These are phyloP conservation scores for Okapia johnstoni DNA, from an alignment of 2,113 vertebrate species.

Conservation along the genomic window DNA sequence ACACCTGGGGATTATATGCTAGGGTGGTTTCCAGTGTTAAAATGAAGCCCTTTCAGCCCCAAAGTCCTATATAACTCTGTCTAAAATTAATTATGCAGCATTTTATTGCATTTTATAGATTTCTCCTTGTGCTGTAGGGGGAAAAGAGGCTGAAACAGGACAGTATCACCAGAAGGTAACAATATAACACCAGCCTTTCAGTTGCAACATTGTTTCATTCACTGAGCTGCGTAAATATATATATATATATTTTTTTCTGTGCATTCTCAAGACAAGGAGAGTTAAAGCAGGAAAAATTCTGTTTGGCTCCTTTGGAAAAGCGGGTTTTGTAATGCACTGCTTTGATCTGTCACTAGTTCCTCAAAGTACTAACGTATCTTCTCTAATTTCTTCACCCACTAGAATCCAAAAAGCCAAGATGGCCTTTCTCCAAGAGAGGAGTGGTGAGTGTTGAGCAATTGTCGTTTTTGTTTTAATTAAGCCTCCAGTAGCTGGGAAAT, in stretches of 20 bases:
- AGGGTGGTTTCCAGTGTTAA: neutral
- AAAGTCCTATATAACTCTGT: neutral
- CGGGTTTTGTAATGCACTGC: neutral
- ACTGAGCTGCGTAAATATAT: neutral
- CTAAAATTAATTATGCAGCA: neutral
- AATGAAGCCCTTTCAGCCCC: neutral
- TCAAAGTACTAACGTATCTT: neutral
- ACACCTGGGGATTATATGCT: neutral
- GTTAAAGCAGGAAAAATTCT: neutral
- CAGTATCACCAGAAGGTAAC: neutral
- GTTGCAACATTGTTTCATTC: neutral
- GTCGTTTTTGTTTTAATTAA: constrained; percentile 19
- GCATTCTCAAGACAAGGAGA: neutral
- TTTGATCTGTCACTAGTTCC: neutral
- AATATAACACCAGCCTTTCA: neutral
- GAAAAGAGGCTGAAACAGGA: neutral
- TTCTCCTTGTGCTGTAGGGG: neutral
- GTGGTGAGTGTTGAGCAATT: constrained; percentile 78
- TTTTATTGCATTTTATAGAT: neutral
- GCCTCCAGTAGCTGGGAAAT: neutral
- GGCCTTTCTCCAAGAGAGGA: constrained; percentile 89
- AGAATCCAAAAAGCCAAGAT: constrained; percentile 92
- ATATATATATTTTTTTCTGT: neutral
- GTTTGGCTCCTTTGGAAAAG: neutral
- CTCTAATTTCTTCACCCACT: constrained; percentile 64